These are phyloP conservation scores for Bombus waltoni DNA, from an alignment of 1,140 invertebrate genomes.

Conservation along the genomic window DNA sequence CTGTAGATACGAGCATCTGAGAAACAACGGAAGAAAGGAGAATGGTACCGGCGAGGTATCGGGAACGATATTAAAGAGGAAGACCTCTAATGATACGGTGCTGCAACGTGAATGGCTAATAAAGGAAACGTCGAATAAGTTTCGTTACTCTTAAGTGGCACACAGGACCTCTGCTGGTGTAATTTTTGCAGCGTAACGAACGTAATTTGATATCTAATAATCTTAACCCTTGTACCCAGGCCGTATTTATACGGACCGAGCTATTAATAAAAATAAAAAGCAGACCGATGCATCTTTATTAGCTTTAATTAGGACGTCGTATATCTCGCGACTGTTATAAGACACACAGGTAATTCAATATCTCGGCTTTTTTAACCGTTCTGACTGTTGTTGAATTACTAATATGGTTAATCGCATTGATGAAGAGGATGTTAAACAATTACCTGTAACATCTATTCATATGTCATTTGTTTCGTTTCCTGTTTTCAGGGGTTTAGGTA, in stretches of 20 bases:
- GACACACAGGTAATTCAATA: not conserved
- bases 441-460: not conserved
- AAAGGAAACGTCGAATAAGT: not conserved
- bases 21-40: not conserved
- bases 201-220: not conserved
- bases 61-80: conserved; percentile 53
- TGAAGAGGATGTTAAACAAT: not conserved
- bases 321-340: no score
- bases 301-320: not conserved
- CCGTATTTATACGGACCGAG: not conserved
- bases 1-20: conserved; percentile 15
- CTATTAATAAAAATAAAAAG: not conserved
- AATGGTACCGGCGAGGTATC: conserved; percentile 46
- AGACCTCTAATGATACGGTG: conserved; percentile 25
- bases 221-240: not conserved
- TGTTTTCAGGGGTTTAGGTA: not conserved
- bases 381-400: not conserved
- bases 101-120: conserved; percentile 1
- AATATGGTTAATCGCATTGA: not conserved
- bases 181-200: not conserved
- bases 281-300: not conserved
- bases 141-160: not conserved
- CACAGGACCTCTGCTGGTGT: no score
- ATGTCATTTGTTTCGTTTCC: not conserved
- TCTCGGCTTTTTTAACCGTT: not conserved